phyloP scores from a whole-genome alignment of 2,113 vertebrate species.

The Prolemur simus region DNA sequence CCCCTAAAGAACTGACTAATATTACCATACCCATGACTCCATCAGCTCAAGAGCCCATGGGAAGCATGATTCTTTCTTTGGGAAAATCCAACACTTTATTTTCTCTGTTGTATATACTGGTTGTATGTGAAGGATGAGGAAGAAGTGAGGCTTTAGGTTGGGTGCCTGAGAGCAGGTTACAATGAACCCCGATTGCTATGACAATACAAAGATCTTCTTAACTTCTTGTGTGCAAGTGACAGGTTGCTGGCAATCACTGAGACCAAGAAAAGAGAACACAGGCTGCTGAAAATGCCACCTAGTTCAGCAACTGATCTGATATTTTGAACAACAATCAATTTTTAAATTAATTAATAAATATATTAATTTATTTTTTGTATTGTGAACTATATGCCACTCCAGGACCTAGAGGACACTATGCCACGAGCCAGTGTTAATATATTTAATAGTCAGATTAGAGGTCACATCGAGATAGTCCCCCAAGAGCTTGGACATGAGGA shows the following conservation, averaged over 20 bases:
- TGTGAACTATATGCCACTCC: background rate
- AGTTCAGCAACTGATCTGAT: background rate
- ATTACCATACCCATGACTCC: background rate
- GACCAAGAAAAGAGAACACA: background rate
- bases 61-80: background rate
- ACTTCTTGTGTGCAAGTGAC: background rate
- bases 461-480: background rate
- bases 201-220: background rate
- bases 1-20: background rate
- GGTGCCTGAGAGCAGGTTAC: background rate
- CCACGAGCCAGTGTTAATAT: background rate
- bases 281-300: background rate
- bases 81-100: background rate
- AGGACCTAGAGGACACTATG: background rate
- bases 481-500: background rate
- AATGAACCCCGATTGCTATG: background rate
- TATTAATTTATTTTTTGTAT: background rate
- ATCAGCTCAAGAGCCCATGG: background rate
- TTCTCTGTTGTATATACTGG: background rate
- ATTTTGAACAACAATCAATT: background rate
- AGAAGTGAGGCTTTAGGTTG: background rate
- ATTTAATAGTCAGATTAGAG: background rate
- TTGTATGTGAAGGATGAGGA: background rate
- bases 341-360: background rate
- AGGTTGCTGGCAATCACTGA: background rate